A percentile compares a stretch with the other conserved stretches of the same genome.
Conservation (phyloP, 2,797 vertebrate genomes). For the Neopelma chrysocephalum region DNA sequence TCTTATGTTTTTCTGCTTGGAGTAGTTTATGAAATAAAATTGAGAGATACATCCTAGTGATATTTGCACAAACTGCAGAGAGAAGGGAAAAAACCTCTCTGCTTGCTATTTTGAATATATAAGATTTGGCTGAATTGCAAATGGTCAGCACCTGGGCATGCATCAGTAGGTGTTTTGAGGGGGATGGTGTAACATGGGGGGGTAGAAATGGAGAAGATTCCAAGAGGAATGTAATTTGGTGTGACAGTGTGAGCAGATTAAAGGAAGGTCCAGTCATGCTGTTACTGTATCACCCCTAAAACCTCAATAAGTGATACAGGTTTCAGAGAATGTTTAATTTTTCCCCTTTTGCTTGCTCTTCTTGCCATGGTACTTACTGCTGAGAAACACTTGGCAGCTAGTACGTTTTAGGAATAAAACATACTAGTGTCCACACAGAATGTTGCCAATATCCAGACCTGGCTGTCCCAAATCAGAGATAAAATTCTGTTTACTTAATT, state of each 20-base stretch:
- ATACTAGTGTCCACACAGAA: not conserved
- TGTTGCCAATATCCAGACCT: not conserved
- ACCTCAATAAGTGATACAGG: rapidly evolving
- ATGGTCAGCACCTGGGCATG: not conserved
- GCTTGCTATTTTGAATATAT: not conserved
- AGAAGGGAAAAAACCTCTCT: not conserved
- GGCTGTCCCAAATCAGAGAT: not conserved
- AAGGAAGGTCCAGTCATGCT: not conserved
- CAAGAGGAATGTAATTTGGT: not conserved
- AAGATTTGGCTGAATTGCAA: not conserved
- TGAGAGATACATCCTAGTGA: not conserved
- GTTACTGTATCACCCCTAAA: not conserved
- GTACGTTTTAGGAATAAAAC: not conserved
- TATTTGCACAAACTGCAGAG: not conserved
- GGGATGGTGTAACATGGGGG: not conserved
- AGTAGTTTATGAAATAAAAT: not conserved
- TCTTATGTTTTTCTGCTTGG: not conserved
- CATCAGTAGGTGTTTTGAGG: not conserved
- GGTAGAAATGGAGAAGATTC: not conserved
- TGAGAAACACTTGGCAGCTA: constrained; percentile 1
- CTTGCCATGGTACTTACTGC: not conserved
- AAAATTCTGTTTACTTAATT: constrained; percentile 14
- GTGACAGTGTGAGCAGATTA: not conserved
- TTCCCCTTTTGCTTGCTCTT: not conserved
- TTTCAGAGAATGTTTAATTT: not conserved